These are phyloP conservation scores for Protomyctophum bolini DNA, from an alignment of 2,113 vertebrate species.

Conservation along the genomic window DNA sequence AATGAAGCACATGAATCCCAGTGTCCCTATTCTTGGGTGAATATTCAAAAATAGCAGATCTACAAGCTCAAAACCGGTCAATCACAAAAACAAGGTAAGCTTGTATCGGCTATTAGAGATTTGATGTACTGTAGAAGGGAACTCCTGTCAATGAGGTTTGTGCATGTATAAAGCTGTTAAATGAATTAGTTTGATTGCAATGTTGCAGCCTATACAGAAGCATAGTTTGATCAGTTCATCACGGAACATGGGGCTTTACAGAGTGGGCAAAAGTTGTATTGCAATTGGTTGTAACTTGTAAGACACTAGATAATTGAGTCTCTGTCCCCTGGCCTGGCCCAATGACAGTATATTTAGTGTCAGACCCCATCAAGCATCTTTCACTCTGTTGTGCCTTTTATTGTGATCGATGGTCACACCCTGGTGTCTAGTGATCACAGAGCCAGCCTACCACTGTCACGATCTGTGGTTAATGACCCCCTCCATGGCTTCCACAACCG, in stretches of 20 bases:
- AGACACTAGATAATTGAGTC: slow-evolving; percentile 40
- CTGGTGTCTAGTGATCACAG: slow-evolving; percentile 49
- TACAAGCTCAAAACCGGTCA: too few relatives aligned
- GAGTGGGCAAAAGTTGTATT: not conserved
- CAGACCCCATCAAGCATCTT: slow-evolving; percentile 66
- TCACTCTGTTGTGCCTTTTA: slow-evolving; percentile 48
- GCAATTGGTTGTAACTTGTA: slow-evolving; percentile 40
- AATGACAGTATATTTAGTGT: slow-evolving; percentile 69
- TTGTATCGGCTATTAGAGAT: too few relatives aligned
- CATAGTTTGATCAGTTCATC: slow-evolving; percentile 1
- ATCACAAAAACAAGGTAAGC: too few relatives aligned
- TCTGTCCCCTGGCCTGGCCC: slow-evolving; percentile 47
- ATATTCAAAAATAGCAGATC: too few relatives aligned
- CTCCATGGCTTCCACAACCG: slow-evolving; percentile 44
- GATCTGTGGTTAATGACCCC: slow-evolving; percentile 55
- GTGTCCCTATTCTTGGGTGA: too few relatives aligned
- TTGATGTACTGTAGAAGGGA: too few relatives aligned
- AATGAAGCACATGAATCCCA: too few relatives aligned
- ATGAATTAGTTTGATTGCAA: too few relatives aligned
- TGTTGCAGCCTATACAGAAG: too few relatives aligned
- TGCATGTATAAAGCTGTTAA: too few relatives aligned
- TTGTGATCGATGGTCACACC: slow-evolving; percentile 67
- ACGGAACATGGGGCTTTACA: slow-evolving; percentile 9
- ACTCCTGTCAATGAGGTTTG: too few relatives aligned
- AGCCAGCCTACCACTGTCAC: slow-evolving; percentile 50